These are phyloP conservation scores for Cynopterus sphinx DNA, from an alignment of 2,797 vertebrate genomes.

Conservation along the genomic window DNA sequence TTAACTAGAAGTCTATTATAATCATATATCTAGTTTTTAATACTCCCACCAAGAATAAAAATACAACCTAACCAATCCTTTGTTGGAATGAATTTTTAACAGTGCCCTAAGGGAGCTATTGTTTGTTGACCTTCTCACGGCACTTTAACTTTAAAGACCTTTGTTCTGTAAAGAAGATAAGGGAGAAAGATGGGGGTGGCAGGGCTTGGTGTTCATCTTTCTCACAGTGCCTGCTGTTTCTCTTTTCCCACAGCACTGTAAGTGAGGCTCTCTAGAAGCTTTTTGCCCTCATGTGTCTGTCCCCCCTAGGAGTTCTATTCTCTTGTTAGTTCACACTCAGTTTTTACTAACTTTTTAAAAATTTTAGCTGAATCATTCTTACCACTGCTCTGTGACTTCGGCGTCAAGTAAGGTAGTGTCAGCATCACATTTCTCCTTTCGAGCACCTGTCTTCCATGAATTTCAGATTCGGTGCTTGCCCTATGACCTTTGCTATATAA, in stretches of 20 bases:
- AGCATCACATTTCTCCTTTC: background rate
- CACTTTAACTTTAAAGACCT: background rate
- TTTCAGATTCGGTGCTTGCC: background rate
- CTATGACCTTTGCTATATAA: background rate
- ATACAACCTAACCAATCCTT: conserved; percentile 15
- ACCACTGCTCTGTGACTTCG: background rate
- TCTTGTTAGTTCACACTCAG: background rate
- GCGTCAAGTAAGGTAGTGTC: background rate
- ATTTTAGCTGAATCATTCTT: background rate
- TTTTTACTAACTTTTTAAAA: background rate
- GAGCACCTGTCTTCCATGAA: background rate
- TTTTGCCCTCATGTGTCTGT: background rate
- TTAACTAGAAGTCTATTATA: background rate
- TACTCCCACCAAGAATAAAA: background rate
- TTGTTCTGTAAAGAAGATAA: background rate
- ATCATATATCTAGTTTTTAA: background rate
- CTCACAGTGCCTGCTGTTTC: background rate
- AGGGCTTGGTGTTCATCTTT: background rate
- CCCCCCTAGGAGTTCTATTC: background rate
- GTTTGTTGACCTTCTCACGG: background rate
- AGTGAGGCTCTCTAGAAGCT: background rate
- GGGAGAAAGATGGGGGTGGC: background rate
- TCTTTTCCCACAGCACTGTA: background rate
- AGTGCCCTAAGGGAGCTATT: background rate
- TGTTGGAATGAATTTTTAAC: background rate